Conservation (phyloP, 2,888 invertebrate species). For the Drosophila mettleri region DNA sequence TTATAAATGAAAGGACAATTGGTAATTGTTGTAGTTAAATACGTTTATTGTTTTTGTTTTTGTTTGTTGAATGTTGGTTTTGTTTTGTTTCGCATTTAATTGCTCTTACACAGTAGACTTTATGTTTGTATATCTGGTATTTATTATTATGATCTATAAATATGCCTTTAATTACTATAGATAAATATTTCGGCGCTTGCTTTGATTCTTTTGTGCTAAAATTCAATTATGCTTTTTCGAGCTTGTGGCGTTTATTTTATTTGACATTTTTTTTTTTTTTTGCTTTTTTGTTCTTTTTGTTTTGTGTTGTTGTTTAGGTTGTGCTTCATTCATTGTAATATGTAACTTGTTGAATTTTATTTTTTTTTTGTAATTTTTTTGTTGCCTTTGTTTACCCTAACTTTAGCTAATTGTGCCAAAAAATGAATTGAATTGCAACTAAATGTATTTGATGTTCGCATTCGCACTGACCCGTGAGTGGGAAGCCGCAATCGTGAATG, state of each 20-base stretch:
- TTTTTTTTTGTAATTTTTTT: constrained; percentile 1
- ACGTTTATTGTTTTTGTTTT: constrained; percentile 74
- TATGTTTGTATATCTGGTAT: constrained; percentile 67
- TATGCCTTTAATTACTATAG: constrained; percentile 76
- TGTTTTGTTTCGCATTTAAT: constrained; percentile 63
- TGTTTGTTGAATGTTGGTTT: constrained; percentile 37
- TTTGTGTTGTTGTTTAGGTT: constrained; percentile 25
- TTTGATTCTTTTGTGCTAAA: constrained; percentile 71
- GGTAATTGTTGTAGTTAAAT: constrained; percentile 71
- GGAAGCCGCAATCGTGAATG: constrained; percentile 15
- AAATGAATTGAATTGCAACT: constrained; percentile 65
- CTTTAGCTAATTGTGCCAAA: constrained; percentile 71
- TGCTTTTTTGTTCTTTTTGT: constrained; percentile 12
- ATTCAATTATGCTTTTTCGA: constrained; percentile 52
- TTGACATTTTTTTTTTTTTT: constrained; percentile 14
- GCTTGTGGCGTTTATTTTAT: constrained; percentile 38
- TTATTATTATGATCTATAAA: constrained; percentile 74
- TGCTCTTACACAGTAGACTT: constrained; percentile 73
- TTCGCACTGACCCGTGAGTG: constrained; percentile 17
- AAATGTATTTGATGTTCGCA: constrained; percentile 39
- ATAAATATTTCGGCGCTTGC: constrained; percentile 80
- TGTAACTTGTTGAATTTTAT: not conserved
- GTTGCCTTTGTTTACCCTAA: constrained; percentile 45
- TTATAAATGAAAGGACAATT: constrained; percentile 7
- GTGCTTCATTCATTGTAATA: constrained; percentile 28